Evolutionary conservation across 2,797 vertebrate species (phyloP).

Genomic region (Tokudaia muenninki): DNA sequence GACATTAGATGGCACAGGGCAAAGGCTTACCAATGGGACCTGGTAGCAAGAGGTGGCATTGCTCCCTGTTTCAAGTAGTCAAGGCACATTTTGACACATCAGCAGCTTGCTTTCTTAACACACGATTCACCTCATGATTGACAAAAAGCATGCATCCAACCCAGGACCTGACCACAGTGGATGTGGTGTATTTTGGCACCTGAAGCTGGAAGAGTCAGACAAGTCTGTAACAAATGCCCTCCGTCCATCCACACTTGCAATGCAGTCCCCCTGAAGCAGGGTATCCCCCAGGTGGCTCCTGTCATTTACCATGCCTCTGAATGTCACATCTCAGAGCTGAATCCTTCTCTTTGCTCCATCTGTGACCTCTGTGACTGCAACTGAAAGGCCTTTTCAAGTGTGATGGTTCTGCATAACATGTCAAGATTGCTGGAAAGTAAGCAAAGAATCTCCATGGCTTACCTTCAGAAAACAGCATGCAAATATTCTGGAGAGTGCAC

Average conservation of each 20-base stretch:
- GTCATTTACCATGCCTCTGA: background rate
- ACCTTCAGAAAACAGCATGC: conserved; percentile 23
- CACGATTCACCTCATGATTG: too few relatives aligned
- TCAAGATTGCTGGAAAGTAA: background rate
- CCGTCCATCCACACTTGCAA: background rate
- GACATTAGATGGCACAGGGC: background rate
- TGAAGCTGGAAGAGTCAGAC: background rate
- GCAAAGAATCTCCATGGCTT: conserved; percentile 58
- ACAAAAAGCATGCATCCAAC: background rate
- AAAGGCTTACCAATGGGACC: background rate
- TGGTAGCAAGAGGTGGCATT: background rate
- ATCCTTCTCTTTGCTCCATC: background rate
- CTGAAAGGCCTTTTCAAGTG: conserved; percentile 12
- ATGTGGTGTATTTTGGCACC: background rate
- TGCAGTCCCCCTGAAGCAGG: background rate
- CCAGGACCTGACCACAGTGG: background rate
- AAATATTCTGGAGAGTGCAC: conserved; percentile 67
- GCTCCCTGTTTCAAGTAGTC: background rate
- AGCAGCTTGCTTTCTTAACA: too few relatives aligned
- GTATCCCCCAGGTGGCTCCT: background rate
- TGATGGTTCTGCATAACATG: conserved; percentile 14
- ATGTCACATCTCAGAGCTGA: background rate
- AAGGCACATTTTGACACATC: background rate
- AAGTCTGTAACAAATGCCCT: background rate
- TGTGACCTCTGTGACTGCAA: conserved; percentile 7